Evolutionary conservation across 2,888 invertebrate genomes (phyloP).

Genomic region (Drymonia ruficornis): DNA sequence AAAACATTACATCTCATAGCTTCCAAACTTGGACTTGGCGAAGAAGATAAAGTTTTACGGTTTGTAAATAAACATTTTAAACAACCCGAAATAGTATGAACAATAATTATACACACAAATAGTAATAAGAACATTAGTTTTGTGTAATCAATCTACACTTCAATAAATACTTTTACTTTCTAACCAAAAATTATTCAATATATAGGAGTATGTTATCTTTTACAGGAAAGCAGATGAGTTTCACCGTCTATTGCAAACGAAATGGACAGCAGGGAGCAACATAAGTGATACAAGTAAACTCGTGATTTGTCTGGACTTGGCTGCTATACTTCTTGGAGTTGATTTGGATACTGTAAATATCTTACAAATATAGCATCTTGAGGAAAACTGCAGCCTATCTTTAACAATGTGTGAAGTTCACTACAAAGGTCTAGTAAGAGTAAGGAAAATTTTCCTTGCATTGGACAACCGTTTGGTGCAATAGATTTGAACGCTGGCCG

Average conservation of each 20-base stretch:
- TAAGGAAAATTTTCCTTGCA: no score
- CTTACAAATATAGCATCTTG: no score
- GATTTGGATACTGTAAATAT: conserved; percentile 78
- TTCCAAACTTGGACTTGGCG: conserved; percentile 65
- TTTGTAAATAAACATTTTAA: conserved; percentile 37
- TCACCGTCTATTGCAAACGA: conserved; percentile 76
- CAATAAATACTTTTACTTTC: neutral
- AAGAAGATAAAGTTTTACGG: conserved; percentile 71
- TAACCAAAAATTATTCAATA: neutral
- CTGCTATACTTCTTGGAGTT: conserved; percentile 75
- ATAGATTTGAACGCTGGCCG: no score
- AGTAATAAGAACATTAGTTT: no score
- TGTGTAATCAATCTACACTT: neutral
- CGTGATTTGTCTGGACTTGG: conserved; percentile 86
- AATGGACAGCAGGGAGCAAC: conserved; percentile 65
- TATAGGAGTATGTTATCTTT: conserved; percentile 14
- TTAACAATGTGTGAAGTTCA: no score
- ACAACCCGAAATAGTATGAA: neutral
- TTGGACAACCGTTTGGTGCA: no score
- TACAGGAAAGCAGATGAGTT: conserved; percentile 83
- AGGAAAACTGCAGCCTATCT: no score
- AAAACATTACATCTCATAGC: conserved; percentile 68
- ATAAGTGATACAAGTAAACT: conserved; percentile 86
- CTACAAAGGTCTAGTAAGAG: no score
- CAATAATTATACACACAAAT: neutral